Evolutionary conservation across 2,113 vertebrate species (phyloP).

Genomic region (Trachemys scripta): DNA sequence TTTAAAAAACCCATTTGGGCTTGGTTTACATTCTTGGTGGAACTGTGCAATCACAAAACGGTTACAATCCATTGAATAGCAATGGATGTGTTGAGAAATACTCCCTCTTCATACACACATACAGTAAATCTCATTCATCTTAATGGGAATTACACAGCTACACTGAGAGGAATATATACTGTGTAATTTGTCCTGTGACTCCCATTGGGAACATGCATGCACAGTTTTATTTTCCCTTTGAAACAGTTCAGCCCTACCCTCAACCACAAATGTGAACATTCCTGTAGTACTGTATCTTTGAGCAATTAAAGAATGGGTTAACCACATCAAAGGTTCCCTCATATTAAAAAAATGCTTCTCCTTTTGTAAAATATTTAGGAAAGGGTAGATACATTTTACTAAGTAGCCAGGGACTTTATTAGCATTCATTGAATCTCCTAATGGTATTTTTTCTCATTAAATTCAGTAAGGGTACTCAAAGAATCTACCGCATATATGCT

Average conservation of each 20-base stretch:
- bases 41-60: neutral
- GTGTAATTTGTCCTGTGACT: neutral
- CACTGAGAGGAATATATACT: neutral
- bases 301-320: neutral
- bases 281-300: neutral
- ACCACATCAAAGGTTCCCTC: neutral
- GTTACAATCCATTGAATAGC: neutral
- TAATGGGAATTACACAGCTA: neutral
- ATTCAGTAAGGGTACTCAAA: rapidly evolving
- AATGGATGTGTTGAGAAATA: neutral
- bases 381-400: neutral
- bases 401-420: neutral
- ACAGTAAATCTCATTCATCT: neutral
- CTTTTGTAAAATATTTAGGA: neutral
- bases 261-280: neutral
- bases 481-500: neutral
- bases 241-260: neutral
- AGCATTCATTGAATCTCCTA: neutral
- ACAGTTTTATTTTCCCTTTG: neutral
- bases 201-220: neutral
- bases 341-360: neutral
- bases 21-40: neutral
- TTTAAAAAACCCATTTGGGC: neutral
- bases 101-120: neutral
- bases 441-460: rapidly evolving